These are phyloP conservation scores for Lysiphlebus fabarum DNA, from an alignment of 1,140 invertebrate species.

Conservation along the genomic window DNA sequence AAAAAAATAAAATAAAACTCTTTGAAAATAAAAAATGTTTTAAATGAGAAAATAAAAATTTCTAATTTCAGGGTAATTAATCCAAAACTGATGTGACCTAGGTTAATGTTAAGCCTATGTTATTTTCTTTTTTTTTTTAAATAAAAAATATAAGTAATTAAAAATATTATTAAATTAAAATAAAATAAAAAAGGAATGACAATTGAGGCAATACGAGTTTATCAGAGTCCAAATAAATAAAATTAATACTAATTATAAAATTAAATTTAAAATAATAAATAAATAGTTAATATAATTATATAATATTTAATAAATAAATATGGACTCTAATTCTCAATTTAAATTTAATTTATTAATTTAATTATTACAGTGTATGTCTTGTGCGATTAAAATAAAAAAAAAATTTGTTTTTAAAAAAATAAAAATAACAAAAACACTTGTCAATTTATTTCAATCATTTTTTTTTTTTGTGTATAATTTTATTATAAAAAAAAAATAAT, in stretches of 20 bases:
- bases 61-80: constrained; percentile 53
- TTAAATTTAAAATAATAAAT: constrained; percentile 2
- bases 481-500: background rate
- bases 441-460: constrained; percentile 4
- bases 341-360: constrained; percentile 50
- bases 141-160: no score
- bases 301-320: constrained; percentile 20
- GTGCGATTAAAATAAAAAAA: constrained; percentile 57
- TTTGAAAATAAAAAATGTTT: constrained; percentile 20
- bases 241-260: background rate
- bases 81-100: constrained; percentile 46
- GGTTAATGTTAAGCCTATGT: constrained; percentile 24
- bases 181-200: constrained; percentile 1
- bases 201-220: background rate
- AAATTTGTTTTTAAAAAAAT: constrained; percentile 55
- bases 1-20: constrained; percentile 15
- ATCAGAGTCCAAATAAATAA: background rate
- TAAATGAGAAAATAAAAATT: constrained; percentile 37
- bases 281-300: constrained; percentile 2
- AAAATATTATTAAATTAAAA: background rate
- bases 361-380: constrained; percentile 57
- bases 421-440: background rate
- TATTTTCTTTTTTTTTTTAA: constrained; percentile 29
- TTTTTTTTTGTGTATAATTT: background rate
- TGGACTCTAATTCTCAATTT: constrained; percentile 39